Percentiles rank a stretch among this genome's conserved stretches.
Evolutionary conservation across 1,140 invertebrate genomes (phyloP).

Genomic region (Sitobion miscanthi): DNA sequence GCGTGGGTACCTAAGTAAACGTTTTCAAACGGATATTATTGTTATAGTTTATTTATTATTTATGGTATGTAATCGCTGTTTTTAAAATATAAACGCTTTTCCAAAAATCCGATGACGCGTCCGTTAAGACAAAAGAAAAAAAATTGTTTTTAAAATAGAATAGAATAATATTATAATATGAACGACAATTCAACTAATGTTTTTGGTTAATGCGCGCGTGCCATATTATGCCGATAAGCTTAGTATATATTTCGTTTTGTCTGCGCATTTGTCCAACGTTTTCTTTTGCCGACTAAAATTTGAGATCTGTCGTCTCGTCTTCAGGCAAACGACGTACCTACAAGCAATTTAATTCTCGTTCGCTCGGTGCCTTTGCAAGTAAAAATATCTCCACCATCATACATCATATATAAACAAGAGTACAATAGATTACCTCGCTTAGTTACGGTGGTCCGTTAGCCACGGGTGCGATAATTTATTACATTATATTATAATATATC

Average conservation of each 20-base stretch:
- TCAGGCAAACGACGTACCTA: not conserved
- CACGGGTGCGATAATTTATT: not conserved
- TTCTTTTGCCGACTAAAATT: not conserved
- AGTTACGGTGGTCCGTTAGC: not conserved
- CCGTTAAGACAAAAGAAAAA: not conserved
- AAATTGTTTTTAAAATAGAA: not conserved
- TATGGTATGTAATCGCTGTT: not conserved
- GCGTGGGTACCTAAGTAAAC: not conserved
- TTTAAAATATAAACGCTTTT: not conserved
- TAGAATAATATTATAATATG: not conserved
- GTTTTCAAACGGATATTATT: not conserved
- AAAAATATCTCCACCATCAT: not conserved
- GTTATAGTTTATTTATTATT: not conserved
- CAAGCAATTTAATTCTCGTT: not conserved
- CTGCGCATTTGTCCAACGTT: not conserved
- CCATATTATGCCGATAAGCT: not conserved
- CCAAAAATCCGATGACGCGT: not conserved
- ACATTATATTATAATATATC: conserved; percentile 9
- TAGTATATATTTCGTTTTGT: not conserved
- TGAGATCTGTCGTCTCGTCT: not conserved
- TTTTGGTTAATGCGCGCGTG: too few relatives aligned
- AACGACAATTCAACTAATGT: not conserved
- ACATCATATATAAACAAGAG: not conserved
- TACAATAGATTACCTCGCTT: not conserved
- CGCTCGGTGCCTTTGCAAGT: not conserved